Evolutionary conservation across 2,888 invertebrate genomes (phyloP), one percentile per base, ranked within the genome.

Genomic region (Callyntrura guangdongensis): DNA sequence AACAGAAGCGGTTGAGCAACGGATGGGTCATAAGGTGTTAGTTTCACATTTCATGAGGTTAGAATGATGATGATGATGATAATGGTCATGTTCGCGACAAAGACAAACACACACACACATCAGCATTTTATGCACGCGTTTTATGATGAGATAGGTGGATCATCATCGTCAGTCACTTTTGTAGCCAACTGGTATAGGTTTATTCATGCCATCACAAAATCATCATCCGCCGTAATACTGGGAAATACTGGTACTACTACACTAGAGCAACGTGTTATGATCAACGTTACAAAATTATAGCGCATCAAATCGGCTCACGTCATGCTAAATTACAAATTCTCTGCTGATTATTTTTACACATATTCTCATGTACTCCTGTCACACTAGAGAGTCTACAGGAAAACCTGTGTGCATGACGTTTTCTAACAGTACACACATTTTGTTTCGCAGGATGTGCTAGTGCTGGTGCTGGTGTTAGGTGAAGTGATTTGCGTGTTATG

Each of bases 301-400:
- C 59, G 53, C 27, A 69, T 84, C 83, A 17, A 85, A 85, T 69
- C 72, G 36, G 59, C 47, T 9, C 74, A 64, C 56, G 86, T 77
- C 77, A 86, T 77, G 77, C 47, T 25, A 77, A 77, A 86, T 86
- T 86, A 77, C 61, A 47, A 86, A 86, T 59, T 25, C 27, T 77
- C 72, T 56, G 9, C 72, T 36, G 36, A 69, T n/a, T 53, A 53
- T 69, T 69, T 59, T 17, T 56, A 36, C 17, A 56, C 36, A 47
- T 22, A 14, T 64, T 67, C 84, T 22, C 67, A 61, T n/a, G 12
- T 9, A 17, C n/a, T 69, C 53, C 22, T 69, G 53, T 83, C 49
- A 17, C 25, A 67, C 22, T 36, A 3, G 20, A 11, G 12, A 36
- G 36, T 36, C 36, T 36, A 2, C 6, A 36, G 36, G 67, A 17